Evolutionary conservation across 2,797 vertebrate species (phyloP).

Genomic region (Selene dorsalis): DNA sequence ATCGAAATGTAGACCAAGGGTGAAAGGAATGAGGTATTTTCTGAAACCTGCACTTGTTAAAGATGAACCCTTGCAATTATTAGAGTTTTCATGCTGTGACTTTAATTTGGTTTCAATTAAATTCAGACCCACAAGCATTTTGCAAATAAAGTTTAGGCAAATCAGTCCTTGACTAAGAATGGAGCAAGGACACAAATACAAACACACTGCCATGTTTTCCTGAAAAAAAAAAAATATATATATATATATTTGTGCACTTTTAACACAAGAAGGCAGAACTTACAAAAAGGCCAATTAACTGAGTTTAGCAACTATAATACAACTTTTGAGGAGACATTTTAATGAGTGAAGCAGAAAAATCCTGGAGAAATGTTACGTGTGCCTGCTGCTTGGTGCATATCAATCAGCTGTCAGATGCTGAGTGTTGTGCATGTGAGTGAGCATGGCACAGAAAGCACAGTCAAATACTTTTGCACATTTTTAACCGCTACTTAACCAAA

Average conservation of each 20-base stretch:
- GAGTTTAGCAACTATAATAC: slow-evolving; percentile 28
- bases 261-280: slow-evolving; percentile 15
- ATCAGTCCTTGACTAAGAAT: slow-evolving; percentile 49
- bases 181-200: slow-evolving; percentile 50
- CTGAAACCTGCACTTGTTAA: slow-evolving; percentile 53
- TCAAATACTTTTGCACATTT: neutral
- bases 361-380: too few relatives aligned
- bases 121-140: slow-evolving; percentile 70
- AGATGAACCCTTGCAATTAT: slow-evolving; percentile 56
- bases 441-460: neutral
- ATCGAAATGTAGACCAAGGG: slow-evolving; percentile 51
- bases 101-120: slow-evolving; percentile 76
- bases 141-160: slow-evolving; percentile 58
- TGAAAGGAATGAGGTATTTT: slow-evolving; percentile 59
- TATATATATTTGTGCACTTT: neutral
- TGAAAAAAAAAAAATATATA: slow-evolving; percentile 8
- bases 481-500: neutral
- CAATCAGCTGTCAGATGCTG: neutral
- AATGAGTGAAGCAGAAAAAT: slow-evolving; percentile 1
- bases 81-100: slow-evolving; percentile 68
- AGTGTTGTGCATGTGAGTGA: neutral
- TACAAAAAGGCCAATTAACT: slow-evolving; percentile 32
- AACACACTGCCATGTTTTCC: slow-evolving; percentile 32
- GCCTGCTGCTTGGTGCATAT: neutral
- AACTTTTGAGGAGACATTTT: slow-evolving; percentile 31